phyloP scores from a whole-genome alignment of 1,140 invertebrate genomes.

The Zaprionus kolodkinae region DNA sequence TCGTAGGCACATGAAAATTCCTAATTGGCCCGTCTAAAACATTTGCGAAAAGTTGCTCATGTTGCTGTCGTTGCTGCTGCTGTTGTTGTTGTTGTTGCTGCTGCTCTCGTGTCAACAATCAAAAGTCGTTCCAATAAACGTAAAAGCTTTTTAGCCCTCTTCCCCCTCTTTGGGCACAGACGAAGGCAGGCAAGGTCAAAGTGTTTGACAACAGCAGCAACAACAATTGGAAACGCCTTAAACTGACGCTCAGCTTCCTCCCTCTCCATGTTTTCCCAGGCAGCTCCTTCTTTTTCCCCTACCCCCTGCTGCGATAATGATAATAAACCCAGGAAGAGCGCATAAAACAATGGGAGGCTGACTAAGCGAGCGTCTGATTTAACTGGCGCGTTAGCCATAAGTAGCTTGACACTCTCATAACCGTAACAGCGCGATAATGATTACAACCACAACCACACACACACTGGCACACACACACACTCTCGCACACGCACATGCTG shows the following conservation, averaged over 20 bases:
- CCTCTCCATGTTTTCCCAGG: background rate
- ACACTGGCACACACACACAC: slow-evolving; percentile 24
- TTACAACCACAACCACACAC: slow-evolving; percentile 58
- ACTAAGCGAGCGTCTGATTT: slow-evolving; percentile 69
- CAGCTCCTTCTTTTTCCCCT: background rate
- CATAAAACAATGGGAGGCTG: slow-evolving; percentile 75
- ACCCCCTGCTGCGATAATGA: slow-evolving; percentile 53
- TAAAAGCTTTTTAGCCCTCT: slow-evolving; percentile 65
- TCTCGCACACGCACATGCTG: slow-evolving; percentile 11
- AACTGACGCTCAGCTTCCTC: slow-evolving; percentile 36
- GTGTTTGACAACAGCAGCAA: slow-evolving; percentile 27
- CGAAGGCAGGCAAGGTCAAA: slow-evolving; percentile 25
- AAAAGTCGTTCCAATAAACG: slow-evolving; percentile 76
- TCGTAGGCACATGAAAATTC: background rate
- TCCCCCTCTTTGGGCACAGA: slow-evolving; percentile 18
- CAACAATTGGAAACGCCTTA: slow-evolving; percentile 48
- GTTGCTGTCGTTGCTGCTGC: background rate
- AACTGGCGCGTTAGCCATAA: slow-evolving; percentile 78
- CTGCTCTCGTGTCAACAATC: slow-evolving; percentile 63
- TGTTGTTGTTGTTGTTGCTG: slow-evolving; percentile 19
- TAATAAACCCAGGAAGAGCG: slow-evolving; percentile 66
- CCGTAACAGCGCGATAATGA: slow-evolving; percentile 82
- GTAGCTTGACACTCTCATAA: slow-evolving; percentile 83
- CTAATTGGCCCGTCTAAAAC: slow-evolving; percentile 48
- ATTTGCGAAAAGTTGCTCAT: slow-evolving; percentile 34